Percentiles rank a stretch among this genome's conserved stretches.
These are phyloP conservation scores for Vanacampus margaritifer DNA, from an alignment of 2,113 vertebrate genomes.

Conservation along the genomic window DNA sequence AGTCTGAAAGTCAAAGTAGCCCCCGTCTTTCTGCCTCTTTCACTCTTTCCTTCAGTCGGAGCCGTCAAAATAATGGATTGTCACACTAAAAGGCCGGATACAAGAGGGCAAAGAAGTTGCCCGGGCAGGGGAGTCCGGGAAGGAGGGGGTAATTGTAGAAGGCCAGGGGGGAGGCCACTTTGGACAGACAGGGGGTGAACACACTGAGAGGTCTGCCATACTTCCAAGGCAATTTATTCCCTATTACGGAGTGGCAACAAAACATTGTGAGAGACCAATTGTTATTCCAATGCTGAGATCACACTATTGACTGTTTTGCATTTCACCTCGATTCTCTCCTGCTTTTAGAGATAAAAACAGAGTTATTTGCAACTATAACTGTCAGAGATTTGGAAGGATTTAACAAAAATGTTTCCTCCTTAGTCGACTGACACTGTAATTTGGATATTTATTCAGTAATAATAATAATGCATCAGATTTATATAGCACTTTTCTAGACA, in stretches of 20 bases:
- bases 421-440: not conserved
- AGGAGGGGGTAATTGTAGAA: slow-evolving; percentile 49
- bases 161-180: slow-evolving; percentile 31
- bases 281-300: slow-evolving; percentile 31
- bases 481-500: too few relatives aligned
- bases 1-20: slow-evolving; percentile 52
- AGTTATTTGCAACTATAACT: not conserved
- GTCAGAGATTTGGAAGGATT: not conserved
- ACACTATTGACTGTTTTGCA: slow-evolving; percentile 21
- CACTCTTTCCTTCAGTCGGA: slow-evolving; percentile 46
- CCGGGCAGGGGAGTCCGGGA: slow-evolving; percentile 29
- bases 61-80: slow-evolving; percentile 69
- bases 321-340: slow-evolving; percentile 16
- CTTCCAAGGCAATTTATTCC: slow-evolving; percentile 60
- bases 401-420: not conserved
- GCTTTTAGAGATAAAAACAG: not conserved
- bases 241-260: slow-evolving; percentile 47
- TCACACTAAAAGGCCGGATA: slow-evolving; percentile 69
- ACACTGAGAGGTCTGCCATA: slow-evolving; percentile 37
- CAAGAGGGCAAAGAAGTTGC: slow-evolving; percentile 63
- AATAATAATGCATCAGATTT: too few relatives aligned
- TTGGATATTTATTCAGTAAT: not conserved
- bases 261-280: slow-evolving; percentile 22
- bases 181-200: slow-evolving; percentile 46
- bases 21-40: slow-evolving; percentile 31